Evolutionary conservation across 2,113 vertebrate species (phyloP).

Genomic region (Sebastes schlegelii): DNA sequence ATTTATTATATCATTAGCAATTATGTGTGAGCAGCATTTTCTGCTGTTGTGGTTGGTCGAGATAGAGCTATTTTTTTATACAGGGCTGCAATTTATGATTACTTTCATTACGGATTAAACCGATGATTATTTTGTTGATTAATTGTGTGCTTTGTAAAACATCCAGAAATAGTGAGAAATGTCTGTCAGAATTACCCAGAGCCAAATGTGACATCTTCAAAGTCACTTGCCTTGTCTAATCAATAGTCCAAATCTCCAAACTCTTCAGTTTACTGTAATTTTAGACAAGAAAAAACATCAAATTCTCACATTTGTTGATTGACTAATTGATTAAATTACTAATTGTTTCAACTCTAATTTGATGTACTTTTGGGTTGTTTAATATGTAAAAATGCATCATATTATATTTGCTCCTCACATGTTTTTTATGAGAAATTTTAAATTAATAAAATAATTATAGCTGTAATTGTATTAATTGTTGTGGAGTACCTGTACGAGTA

Average conservation of each 20-base stretch:
- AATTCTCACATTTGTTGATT: background rate
- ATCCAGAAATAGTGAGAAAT: background rate
- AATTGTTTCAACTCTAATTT: no score
- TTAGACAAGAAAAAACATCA: background rate
- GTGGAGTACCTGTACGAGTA: background rate
- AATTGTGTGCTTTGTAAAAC: background rate
- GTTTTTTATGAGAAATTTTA: background rate
- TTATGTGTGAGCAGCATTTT: background rate
- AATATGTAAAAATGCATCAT: background rate
- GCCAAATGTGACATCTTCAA: background rate
- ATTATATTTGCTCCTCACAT: background rate
- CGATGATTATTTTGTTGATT: background rate
- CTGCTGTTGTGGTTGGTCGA: background rate
- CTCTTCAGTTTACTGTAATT: background rate
- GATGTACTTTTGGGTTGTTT: background rate
- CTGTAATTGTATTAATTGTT: background rate
- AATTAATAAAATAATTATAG: background rate
- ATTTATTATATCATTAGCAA: background rate
- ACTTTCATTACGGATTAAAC: background rate
- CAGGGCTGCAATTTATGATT: background rate
- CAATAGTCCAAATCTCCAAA: background rate
- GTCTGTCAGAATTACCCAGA: background rate
- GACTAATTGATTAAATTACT: background rate
- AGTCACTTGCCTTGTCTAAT: background rate
- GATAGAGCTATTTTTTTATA: background rate